A percentile compares a stretch with the other conserved stretches of the same genome.
Evolutionary conservation across 2,888 invertebrate species (phyloP).

Genomic region (Eudasyphora cyanicolor): DNA sequence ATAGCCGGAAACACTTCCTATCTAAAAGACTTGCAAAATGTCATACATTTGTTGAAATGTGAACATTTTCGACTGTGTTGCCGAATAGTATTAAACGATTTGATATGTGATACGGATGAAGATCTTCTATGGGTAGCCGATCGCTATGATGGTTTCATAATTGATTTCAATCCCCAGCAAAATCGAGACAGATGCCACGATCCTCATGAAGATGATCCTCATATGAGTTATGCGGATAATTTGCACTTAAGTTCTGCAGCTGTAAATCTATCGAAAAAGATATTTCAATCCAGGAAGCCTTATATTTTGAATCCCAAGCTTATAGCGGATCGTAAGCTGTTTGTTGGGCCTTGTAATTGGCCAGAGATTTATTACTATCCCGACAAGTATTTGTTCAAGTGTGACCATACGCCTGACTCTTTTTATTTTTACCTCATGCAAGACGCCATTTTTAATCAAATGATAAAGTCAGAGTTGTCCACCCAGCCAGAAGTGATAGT

Average conservation of each 20-base stretch:
- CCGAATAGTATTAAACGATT: constrained; percentile 71
- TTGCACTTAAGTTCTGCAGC: constrained; percentile 71
- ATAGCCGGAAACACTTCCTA: constrained; percentile 68
- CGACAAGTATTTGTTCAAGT: constrained; percentile 73
- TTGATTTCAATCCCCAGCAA: constrained; percentile 67
- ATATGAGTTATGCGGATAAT: constrained; percentile 63
- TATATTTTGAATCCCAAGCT: constrained; percentile 70
- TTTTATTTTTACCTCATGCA: constrained; percentile 70
- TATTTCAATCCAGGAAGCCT: constrained; percentile 70
- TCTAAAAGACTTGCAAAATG: constrained; percentile 67
- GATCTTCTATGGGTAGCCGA: constrained; percentile 69
- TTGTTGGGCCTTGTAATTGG: constrained; percentile 70
- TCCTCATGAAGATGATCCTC: neutral
- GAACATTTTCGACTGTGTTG: constrained; percentile 71
- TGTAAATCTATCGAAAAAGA: constrained; percentile 68
- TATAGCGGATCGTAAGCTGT: constrained; percentile 68
- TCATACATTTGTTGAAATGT: constrained; percentile 68
- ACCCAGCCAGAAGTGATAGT: constrained; percentile 69
- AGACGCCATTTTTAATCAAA: constrained; percentile 69
- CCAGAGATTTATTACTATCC: constrained; percentile 73
- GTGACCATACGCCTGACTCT: constrained; percentile 17
- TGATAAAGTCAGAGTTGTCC: too few relatives aligned
- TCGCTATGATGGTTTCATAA: constrained; percentile 74
- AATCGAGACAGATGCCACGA: neutral
- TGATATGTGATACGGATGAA: constrained; percentile 56